Evolutionary conservation across 2,888 invertebrate species (phyloP).

Genomic region (Orthosia cruda): DNA sequence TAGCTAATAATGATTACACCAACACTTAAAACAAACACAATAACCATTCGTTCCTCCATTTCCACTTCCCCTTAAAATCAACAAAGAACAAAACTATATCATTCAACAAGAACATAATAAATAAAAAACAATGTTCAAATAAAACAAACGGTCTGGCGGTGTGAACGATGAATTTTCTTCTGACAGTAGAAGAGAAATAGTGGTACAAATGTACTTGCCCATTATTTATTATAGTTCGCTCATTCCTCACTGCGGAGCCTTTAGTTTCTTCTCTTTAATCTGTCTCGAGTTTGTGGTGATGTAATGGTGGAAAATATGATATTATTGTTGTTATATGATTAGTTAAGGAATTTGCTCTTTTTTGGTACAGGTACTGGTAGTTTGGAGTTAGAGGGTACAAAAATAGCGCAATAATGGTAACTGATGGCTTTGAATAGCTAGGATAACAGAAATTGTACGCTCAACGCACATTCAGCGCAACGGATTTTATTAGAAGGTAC

Average conservation of each 20-base stretch:
- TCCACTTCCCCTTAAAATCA: conserved; percentile 38
- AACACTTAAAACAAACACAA: neutral
- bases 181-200: conserved; percentile 69
- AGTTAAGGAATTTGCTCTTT: too few species aligned
- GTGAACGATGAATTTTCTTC: conserved; percentile 68
- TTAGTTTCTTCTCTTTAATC: conserved; percentile 60
- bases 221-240: conserved; percentile 70
- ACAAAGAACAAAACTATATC: conserved; percentile 51
- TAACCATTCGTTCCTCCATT: neutral
- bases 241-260: conserved; percentile 50
- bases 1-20: neutral
- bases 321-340: conserved; percentile 19
- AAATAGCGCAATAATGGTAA: too few species aligned
- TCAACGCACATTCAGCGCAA: too few species aligned
- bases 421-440: neutral
- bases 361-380: too few species aligned
- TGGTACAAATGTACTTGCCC: conserved; percentile 68
- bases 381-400: neutral
- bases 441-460: neutral
- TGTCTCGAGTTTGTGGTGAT: conserved; percentile 46
- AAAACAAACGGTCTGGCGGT: conserved; percentile 63
- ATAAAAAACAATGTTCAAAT: conserved; percentile 66
- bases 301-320: conserved; percentile 45
- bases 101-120: conserved; percentile 57
- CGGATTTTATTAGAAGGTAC: too few species aligned